Base-by-base conservation (phyloP, 2,888 invertebrate species). In the Cheilosia grossa region DNA sequence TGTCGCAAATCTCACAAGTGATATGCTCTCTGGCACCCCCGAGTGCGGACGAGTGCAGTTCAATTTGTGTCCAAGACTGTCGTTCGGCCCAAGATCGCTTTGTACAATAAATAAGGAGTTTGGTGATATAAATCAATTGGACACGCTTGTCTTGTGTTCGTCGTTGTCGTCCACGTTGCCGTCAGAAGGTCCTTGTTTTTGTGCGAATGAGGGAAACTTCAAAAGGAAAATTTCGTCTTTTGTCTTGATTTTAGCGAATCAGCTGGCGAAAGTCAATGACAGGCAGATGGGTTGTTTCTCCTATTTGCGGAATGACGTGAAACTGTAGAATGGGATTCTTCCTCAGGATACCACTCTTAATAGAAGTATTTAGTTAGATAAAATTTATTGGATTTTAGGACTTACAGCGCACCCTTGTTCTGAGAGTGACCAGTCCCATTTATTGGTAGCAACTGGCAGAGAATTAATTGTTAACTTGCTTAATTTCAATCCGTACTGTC, bases 41-140 rank as follows among this genome's bases (percentile, higher is more conserved):
- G 63, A 42, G 9, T 61, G 27, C 30, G 40, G 61, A 53, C 59
- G 9, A 7, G 59, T 13, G 40, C 47, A 30, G 27, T 42, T 75
- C 51, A 64, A 64, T 64, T 56, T 49, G 49, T 10, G 51, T 21
- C 2, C 15, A 7, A 19, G 30, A 33, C 30, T 15, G 40, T 64
- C 42, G 4, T 33, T 47, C 44, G 56, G n/a, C 15, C 66, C 30
- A 17, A 42, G 81, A 77, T 77, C 77, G n/a, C 51, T 77, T 64
- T 77, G 75, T 54, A 7, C 44, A 82, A 72, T 82, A 66, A 77
- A 77, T 82, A 78, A 72, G 72, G 56, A 78, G 77, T 73, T 77
- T 69, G 69, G 58, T 15, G 40, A 73, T 59, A 74, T 83, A 83
- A 83, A 83, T 79, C 82, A 83, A 79, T 78, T 74, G 79, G 79